Evolutionary conservation across 2,888 invertebrate genomes (phyloP), one percentile per base, ranked within the genome.

Genomic region (Diplazon laetatorius): DNA sequence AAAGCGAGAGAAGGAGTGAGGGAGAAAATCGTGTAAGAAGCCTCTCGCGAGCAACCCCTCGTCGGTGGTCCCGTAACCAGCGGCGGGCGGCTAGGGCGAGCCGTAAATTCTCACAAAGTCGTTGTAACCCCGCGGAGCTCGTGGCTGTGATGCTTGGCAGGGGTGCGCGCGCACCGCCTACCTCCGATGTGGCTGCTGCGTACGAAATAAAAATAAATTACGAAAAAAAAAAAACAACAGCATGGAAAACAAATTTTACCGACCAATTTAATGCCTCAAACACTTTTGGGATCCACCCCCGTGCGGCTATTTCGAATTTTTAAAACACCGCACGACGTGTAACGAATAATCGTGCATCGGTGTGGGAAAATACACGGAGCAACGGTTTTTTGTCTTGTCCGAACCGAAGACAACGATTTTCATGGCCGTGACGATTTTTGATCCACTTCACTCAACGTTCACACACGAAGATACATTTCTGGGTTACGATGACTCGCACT

Each of bases 251-350:
- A n/a, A 83, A 78, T 77, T 80, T 78, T 75, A 80, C 73, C 77
- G 75, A 76, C 82, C 82, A 84, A 84, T 84, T 83, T 84, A 81
- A 76, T 74, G 22, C 69, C 76, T 82, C n/a, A 80, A 82, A 81
- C 73, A 78, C 72, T 73, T 30, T 35, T 37, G 25, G 39, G 68
- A 72, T 62, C 70, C 65, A 78, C 70, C 78, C n/a, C 78, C 75
- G 25, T 69, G 46, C 59, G 69, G 57, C 46, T n/a, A n/a, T n/a
- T 37, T 52, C 18, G 62, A 69, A 82, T 76, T 76, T 74, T 70
- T 80, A 66, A 77, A 70, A 16, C 62, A 46, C 55, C 16, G 16
- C 20, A 60, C 25, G 22, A 52, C 55, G 55, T 55, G 30, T 8
- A 2, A 16, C 12, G 10, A 2, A 16, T 12, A 8, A 16, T 25